These are phyloP conservation scores for Stomorhina lunata DNA, from an alignment of 2,888 invertebrate species.

Conservation along the genomic window DNA sequence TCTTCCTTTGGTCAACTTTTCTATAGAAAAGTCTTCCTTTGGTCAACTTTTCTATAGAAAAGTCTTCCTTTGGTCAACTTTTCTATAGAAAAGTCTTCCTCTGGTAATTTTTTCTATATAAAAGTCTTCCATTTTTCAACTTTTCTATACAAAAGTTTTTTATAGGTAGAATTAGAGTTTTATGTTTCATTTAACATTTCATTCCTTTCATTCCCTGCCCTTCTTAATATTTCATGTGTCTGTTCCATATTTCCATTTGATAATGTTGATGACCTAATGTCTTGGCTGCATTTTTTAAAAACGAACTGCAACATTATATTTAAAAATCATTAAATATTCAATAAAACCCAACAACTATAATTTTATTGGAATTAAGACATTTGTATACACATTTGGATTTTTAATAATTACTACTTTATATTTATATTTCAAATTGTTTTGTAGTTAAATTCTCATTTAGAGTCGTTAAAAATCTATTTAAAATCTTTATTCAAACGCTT, in stretches of 20 bases:
- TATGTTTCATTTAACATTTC: no score
- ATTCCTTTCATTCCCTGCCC: background rate
- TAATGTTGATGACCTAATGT: slow-evolving; percentile 38
- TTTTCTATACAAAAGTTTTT: no score
- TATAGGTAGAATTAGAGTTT: no score
- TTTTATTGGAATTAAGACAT: slow-evolving; percentile 6
- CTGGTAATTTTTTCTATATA: no score
- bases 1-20: no score
- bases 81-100: no score
- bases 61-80: no score
- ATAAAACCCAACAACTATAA: background rate
- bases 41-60: no score
- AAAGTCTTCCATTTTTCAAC: no score
- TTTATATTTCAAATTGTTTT: background rate
- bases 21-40: no score
- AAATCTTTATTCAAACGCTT: background rate
- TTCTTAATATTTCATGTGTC: background rate
- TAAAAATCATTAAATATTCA: slow-evolving; percentile 11
- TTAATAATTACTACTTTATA: slow-evolving; percentile 12
- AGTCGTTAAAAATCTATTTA: background rate
- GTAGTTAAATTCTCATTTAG: background rate
- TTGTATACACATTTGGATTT: slow-evolving; percentile 1
- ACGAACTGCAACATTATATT: slow-evolving; percentile 13
- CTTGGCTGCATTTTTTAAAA: slow-evolving; percentile 13
- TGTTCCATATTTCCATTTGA: slow-evolving; percentile 5